Evolutionary conservation across 2,797 vertebrate genomes (phyloP).

Genomic region (Halcyon smyrnensis): DNA sequence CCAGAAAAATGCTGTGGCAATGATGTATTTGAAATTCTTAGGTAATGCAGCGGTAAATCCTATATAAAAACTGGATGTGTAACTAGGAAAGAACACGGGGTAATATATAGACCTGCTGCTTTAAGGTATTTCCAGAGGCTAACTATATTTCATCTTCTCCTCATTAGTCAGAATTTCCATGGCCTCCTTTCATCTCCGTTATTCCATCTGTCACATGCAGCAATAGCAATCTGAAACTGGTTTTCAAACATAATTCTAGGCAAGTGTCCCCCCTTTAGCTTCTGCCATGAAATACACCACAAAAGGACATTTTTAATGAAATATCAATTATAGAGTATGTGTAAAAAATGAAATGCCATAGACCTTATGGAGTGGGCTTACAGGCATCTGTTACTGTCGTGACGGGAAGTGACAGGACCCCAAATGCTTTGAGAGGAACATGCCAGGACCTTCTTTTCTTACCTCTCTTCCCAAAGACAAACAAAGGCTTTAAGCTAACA

Average conservation of each 20-base stretch:
- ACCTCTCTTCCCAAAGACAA: not conserved
- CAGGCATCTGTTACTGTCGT: not conserved
- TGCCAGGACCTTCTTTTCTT: not conserved
- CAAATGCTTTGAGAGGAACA: not conserved
- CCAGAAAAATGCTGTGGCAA: not conserved
- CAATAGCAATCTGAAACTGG: not conserved
- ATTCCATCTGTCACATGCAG: not conserved
- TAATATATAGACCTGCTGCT: not conserved
- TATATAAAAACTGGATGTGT: not conserved
- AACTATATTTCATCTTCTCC: not conserved
- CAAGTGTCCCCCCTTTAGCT: not conserved
- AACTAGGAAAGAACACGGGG: not conserved
- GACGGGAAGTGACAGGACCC: not conserved
- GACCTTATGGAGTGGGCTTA: not conserved
- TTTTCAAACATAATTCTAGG: not conserved
- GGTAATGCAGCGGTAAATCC: not conserved
- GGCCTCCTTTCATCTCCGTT: not conserved
- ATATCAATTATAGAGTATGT: not conserved
- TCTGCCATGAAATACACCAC: not conserved
- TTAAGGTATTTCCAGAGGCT: not conserved
- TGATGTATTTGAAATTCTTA: not conserved
- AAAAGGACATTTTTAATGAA: not conserved
- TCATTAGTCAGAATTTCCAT: constrained; percentile 11
- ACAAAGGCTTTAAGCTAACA: not conserved
- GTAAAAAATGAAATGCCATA: not conserved